Percentiles rank a stretch among this genome's conserved stretches.
Evolutionary conservation across 2,888 invertebrate genomes (phyloP).

Genomic region (Cyaniris semiargus): DNA sequence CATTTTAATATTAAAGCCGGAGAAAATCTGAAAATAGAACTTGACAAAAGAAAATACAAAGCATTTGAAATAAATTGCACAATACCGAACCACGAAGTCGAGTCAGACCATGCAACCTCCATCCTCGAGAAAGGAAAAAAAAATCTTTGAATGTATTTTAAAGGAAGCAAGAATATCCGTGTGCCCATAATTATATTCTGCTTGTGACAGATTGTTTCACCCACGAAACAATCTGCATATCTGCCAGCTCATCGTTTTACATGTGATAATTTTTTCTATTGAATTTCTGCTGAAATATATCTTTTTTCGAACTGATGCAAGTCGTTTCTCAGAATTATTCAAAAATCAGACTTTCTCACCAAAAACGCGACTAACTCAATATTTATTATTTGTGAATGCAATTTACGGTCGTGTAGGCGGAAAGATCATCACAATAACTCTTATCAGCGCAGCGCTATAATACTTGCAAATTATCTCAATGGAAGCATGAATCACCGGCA

Average conservation of each 20-base stretch:
- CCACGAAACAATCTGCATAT: not conserved
- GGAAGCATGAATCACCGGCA: conserved; percentile 40
- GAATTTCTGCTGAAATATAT: not conserved
- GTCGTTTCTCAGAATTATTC: not conserved
- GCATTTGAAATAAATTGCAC: conserved; percentile 10
- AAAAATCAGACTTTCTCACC: not conserved
- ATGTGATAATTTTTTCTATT: not conserved
- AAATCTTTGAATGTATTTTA: not conserved
- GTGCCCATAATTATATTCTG: not conserved
- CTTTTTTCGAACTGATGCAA: not conserved
- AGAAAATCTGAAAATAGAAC: not conserved
- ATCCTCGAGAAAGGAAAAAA: conserved; percentile 7
- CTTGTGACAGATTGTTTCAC: not conserved
- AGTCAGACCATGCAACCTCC: not conserved
- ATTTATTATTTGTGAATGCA: conserved; percentile 8
- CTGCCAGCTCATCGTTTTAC: not conserved
- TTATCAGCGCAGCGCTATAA: conserved; percentile 3
- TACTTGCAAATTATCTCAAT: conserved; percentile 34
- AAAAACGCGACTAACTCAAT: conserved; percentile 15
- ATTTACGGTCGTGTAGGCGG: conserved; percentile 13
- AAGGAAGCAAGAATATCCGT: not conserved
- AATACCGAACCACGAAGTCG: not conserved
- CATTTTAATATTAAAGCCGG: not conserved
- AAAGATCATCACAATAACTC: conserved; percentile 19
- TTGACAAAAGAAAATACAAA: not conserved